Base-by-base conservation (phyloP, 30 jellyfish, hydroid and myxozoan genomes). In the Nemopilema nomurai region DNA sequence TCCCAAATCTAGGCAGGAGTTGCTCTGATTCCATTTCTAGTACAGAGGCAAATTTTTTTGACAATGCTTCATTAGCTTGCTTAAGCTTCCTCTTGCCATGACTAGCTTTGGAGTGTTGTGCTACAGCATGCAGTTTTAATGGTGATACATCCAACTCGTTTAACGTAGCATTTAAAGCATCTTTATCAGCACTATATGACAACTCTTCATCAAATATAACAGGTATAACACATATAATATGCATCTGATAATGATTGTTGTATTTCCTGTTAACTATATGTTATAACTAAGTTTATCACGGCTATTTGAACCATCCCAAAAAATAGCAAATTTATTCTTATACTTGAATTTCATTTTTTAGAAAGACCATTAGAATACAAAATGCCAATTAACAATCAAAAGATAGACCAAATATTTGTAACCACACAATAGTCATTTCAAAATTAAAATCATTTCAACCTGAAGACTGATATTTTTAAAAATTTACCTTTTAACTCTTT, bases 41-140 rank as follows among this genome's bases (percentile, higher is more conserved):
- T 24, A 57, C 83, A 22, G 83, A 22, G 28, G 83, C 83, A 73
- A 73, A 8, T 52, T 28, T 22, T 22, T 32, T 28, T 13, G 69
- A 31, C 63, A 73, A 21, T 73, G 67, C 32, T 22, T 73, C 83
- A 31, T 28, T 28, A 26, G 30, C 83, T 73, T 73, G 83, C 26
- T 73, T 73, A 16, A 73, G 21, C 83, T 73, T 25, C 21, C 67
- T 7, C 67, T 73, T 73, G 30, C 67, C 83, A 73, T 57, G 67
- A 73, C 72, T 63, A 63, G 29, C 29, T 24, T 63, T 63, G 27
- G 72, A 63, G 72, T 24, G 27, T 63, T 24, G 29, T 63, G 72
- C 72, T 19, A 63, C 29, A 19, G 29, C 72, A 63, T 63, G 72
- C 72, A 63, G 18, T 24, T 63, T 63, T 19, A 63, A 63, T 19